These are phyloP conservation scores for Unio delphinus DNA, from an alignment of 2,888 invertebrate genomes.

Conservation along the genomic window DNA sequence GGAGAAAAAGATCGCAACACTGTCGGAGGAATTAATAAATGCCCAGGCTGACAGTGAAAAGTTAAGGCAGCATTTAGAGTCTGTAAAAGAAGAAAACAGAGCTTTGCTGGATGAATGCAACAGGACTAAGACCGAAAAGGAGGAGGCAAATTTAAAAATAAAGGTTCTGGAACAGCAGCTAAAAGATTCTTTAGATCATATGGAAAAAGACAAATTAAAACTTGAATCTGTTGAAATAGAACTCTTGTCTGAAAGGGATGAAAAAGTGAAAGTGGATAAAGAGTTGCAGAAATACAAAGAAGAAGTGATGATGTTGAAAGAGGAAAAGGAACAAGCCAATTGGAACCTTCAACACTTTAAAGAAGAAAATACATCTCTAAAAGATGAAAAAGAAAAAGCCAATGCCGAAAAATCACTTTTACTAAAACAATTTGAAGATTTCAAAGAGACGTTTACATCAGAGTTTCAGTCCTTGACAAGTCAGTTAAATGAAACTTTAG, in stretches of 20 bases:
- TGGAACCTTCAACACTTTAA: too few relatives aligned
- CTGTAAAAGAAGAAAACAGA: slow-evolving; percentile 1
- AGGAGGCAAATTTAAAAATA: not conserved
- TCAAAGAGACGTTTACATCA: not conserved
- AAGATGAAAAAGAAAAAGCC: slow-evolving; percentile 3
- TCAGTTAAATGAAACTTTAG: slow-evolving; percentile 3
- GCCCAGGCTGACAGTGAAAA: slow-evolving; percentile 6
- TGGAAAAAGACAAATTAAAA: slow-evolving; percentile 1
- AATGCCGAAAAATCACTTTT: not conserved
- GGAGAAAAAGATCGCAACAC: slow-evolving; percentile 10
- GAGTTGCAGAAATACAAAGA: slow-evolving; percentile 9
- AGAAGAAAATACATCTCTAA: not conserved
- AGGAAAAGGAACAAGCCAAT: not conserved
- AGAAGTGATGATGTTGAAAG: slow-evolving; percentile 8
- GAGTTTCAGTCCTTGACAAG: not conserved
- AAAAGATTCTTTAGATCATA: not conserved
- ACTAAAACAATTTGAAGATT: slow-evolving; percentile 1
- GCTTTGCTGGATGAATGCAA: not conserved
- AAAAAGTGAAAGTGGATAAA: slow-evolving; percentile 3
- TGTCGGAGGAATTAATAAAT: slow-evolving; percentile 10
- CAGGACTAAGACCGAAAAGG: slow-evolving; percentile 7
- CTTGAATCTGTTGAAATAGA: not conserved
- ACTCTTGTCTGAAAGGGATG: not conserved
- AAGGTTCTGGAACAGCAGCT: not conserved
- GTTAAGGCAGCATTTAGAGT: not conserved